Conservation (phyloP, 1,140 invertebrate genomes). For the Heterodera carotae region DNA sequence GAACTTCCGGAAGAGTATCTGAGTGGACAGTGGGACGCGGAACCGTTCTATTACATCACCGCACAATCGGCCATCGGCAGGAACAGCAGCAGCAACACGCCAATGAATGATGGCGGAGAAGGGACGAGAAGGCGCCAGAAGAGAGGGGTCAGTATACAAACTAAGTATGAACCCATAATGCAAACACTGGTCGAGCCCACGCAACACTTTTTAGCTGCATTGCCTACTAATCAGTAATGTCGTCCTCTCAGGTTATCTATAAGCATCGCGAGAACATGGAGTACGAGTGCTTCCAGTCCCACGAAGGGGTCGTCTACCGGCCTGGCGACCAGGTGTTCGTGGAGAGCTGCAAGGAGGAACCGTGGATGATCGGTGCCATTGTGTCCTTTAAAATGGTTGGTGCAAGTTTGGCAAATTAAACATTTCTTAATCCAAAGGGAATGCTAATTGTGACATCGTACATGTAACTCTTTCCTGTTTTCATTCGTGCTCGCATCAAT, state of each 20-base stretch:
- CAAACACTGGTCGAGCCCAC: not conserved
- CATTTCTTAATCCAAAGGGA: slow-evolving; percentile 18
- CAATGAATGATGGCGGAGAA: not conserved
- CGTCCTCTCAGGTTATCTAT: slow-evolving; percentile 21
- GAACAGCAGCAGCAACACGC: slow-evolving; percentile 1
- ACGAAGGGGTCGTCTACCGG: slow-evolving; percentile 39
- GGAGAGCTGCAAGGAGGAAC: slow-evolving; percentile 31
- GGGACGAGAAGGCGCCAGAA: slow-evolving; percentile 12
- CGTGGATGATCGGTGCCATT: slow-evolving; percentile 35
- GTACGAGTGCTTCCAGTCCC: slow-evolving; percentile 41
- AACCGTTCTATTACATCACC: slow-evolving; percentile 27
- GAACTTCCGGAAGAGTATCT: not conserved
- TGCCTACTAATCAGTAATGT: not conserved
- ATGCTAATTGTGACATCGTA: slow-evolving; percentile 3
- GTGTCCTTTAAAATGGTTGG: slow-evolving; percentile 41
- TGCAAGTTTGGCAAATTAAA: no score
- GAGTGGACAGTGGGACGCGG: slow-evolving; percentile 22
- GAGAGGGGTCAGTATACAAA: slow-evolving; percentile 14
- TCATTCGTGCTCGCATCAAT: slow-evolving; percentile 5
- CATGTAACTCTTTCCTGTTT: not conserved
- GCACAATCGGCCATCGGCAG: not conserved
- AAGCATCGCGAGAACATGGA: slow-evolving; percentile 38
- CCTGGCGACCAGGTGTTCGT: slow-evolving; percentile 42
- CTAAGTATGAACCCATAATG: not conserved
- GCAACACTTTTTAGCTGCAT: not conserved